Conservation (phyloP, 2,113 vertebrate species). For the Macrotus californicus region DNA sequence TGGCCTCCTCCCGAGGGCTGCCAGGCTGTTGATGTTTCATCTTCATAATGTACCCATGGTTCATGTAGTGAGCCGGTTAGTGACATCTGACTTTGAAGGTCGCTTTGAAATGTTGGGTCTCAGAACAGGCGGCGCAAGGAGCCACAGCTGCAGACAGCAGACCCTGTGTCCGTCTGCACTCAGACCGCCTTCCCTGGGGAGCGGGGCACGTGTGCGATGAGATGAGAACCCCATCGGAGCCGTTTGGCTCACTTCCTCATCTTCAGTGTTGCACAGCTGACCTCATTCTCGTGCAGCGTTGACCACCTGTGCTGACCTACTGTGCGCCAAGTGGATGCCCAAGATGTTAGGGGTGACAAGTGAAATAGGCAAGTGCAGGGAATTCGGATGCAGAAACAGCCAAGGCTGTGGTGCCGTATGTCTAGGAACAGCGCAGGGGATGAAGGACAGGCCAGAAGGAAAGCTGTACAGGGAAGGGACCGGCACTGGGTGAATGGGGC, state of each 20-base stretch:
- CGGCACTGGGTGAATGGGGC: too few relatives aligned
- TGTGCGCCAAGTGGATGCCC: neutral
- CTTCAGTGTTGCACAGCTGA: neutral
- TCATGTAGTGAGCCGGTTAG: neutral
- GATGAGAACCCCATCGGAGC: neutral
- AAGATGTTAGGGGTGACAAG: neutral
- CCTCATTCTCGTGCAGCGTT: neutral
- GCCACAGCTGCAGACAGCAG: neutral
- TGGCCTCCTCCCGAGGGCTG: neutral
- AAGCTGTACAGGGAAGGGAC: neutral
- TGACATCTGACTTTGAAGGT: neutral
- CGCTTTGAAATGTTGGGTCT: neutral
- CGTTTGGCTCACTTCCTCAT: neutral
- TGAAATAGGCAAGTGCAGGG: neutral
- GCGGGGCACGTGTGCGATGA: neutral
- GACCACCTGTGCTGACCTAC: neutral
- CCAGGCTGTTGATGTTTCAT: neutral
- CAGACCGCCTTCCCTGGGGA: neutral
- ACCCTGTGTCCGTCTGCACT: neutral
- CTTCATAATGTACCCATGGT: neutral
- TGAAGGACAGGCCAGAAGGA: neutral
- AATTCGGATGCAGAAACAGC: neutral
- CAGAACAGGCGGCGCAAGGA: neutral
- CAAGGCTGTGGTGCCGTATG: neutral
- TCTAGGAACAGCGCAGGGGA: neutral